Conservation (phyloP, 2,888 invertebrate species). For the Leucophenga maculata region DNA sequence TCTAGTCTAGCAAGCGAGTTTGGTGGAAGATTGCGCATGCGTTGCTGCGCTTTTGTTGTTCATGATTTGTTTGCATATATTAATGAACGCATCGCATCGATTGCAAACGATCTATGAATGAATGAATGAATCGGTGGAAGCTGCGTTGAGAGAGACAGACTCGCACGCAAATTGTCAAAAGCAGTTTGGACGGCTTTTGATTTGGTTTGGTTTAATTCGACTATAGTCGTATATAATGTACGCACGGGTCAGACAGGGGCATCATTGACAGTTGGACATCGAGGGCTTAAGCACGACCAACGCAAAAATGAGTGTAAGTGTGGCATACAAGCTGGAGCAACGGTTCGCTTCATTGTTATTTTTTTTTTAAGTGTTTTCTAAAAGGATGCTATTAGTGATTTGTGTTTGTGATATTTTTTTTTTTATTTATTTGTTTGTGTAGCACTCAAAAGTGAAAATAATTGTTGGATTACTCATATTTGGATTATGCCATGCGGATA, state of each 20-base stretch:
- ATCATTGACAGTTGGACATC: constrained; percentile 69
- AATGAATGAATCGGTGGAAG: constrained; percentile 27
- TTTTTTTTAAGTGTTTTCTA: constrained; percentile 24
- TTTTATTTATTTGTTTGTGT: constrained; percentile 21
- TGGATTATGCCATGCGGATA: constrained; percentile 54
- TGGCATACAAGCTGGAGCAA: constrained; percentile 20
- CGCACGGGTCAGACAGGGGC: constrained; percentile 56
- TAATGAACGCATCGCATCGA: too few species aligned
- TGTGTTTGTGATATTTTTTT: constrained; percentile 26
- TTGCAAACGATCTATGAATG: constrained; percentile 41
- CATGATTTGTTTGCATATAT: too few species aligned
- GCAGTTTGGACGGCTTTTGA: constrained; percentile 3
- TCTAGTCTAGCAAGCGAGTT: background rate
- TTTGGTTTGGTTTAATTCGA: constrained; percentile 35
- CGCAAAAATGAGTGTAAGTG: constrained; percentile 68
- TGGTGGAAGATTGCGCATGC: constrained; percentile 43
- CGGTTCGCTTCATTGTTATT: constrained; percentile 12
- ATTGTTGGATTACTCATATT: constrained; percentile 50
- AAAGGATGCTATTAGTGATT: background rate
- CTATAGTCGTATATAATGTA: constrained; percentile 66
- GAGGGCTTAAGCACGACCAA: constrained; percentile 63
- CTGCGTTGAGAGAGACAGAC: background rate
- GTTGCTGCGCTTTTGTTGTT: constrained; percentile 4
- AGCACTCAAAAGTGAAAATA: constrained; percentile 39
- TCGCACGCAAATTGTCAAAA: constrained; percentile 18